Evolutionary conservation across 2,888 invertebrate genomes (phyloP).

Genomic region (Drosophila kanekoi): DNA sequence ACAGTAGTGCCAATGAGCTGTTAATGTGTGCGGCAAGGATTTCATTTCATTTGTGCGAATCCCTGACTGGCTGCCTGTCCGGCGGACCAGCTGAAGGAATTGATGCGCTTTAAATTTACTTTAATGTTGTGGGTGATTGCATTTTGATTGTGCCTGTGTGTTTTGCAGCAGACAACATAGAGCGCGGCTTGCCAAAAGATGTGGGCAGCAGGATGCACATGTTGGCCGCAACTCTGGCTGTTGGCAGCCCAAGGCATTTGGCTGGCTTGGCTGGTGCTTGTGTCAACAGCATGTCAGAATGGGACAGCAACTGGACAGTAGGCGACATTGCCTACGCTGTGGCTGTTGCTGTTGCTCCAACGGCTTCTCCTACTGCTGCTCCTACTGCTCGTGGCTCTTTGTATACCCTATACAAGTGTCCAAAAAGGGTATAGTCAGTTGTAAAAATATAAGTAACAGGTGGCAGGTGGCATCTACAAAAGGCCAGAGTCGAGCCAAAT

Average conservation of each 20-base stretch:
- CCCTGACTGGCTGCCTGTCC: conserved; percentile 15
- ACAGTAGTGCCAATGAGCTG: conserved; percentile 83
- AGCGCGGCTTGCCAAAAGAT: conserved; percentile 44
- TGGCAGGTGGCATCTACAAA: too few species aligned
- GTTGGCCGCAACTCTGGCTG: conserved; percentile 43
- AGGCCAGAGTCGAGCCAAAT: too few species aligned
- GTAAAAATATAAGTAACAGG: too few species aligned
- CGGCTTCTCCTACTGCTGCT: conserved; percentile 30
- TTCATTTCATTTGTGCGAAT: conserved; percentile 70
- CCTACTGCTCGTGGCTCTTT: conserved; percentile 31
- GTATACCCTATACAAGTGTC: neutral
- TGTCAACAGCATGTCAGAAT: conserved; percentile 83
- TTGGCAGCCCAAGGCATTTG: conserved; percentile 67
- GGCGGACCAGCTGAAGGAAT: conserved; percentile 19
- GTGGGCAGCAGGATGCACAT: conserved; percentile 63
- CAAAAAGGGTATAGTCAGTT: too few species aligned
- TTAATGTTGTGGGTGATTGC: conserved; percentile 81
- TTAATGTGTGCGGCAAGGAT: conserved; percentile 81
- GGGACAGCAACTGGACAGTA: conserved; percentile 70
- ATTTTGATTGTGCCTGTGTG: conserved; percentile 68
- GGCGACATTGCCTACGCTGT: conserved; percentile 68
- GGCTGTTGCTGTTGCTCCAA: conserved; percentile 35
- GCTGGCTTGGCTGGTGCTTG: conserved; percentile 70
- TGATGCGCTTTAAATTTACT: conserved; percentile 67
- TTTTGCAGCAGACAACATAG: conserved; percentile 2